phyloP scores from a whole-genome alignment of 2,113 vertebrate species.

The Paramormyrops kingsleyae region DNA sequence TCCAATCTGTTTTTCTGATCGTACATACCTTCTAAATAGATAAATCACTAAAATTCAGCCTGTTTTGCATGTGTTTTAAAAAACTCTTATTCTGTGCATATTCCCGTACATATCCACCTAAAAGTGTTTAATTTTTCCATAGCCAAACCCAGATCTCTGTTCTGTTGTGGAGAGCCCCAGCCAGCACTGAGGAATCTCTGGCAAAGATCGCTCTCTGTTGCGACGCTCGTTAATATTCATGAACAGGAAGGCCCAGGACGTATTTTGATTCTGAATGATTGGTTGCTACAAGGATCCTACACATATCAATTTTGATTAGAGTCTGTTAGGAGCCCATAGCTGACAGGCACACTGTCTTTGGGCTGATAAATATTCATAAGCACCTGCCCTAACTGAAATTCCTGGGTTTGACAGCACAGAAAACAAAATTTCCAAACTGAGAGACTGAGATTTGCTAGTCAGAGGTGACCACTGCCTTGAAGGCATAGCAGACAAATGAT shows the following conservation, averaged over 20 bases:
- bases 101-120: neutral
- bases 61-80: neutral
- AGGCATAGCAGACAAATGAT: neutral
- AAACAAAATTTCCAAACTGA: neutral
- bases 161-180: neutral
- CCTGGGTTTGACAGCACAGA: conserved; percentile 26
- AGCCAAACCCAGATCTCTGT: neutral
- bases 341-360: conserved; percentile 42
- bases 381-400: conserved; percentile 44
- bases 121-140: neutral
- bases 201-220: neutral
- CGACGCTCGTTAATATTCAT: conserved; percentile 15
- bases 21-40: neutral
- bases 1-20: neutral
- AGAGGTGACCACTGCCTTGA: neutral
- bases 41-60: neutral
- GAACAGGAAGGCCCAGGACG: neutral
- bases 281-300: conserved; percentile 40
- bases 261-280: conserved; percentile 32
- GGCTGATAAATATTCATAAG: conserved; percentile 57
- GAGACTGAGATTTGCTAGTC: neutral
- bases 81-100: neutral
- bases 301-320: conserved; percentile 47
- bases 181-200: neutral
- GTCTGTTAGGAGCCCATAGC: conserved; percentile 44